Base-by-base conservation (phyloP, 1,140 invertebrate species). In the Euschistus heros region DNA sequence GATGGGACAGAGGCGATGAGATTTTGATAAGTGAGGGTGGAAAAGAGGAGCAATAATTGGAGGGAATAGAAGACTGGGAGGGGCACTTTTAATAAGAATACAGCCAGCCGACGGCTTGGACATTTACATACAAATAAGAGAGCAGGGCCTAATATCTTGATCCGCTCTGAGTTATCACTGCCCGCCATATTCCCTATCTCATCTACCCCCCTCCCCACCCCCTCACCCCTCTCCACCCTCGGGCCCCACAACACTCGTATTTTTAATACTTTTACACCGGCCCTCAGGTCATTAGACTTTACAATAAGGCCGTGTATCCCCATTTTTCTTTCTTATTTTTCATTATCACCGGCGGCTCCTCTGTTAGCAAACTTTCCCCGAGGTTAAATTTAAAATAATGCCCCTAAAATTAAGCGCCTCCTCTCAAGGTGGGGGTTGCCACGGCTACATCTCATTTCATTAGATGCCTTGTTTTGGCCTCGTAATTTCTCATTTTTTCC, bases 361-460 rank as follows among this genome's bases (percentile, higher is more conserved):
- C 24, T 26, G 52, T 14, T 24, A 54, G 61, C 20, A 67, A 63
- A 67, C 44, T 63, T 67, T 67, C n/a, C 60, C 30, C 59, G 66
- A 17, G 61, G 66, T 47, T 62, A 67, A 63, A 67, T 67, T 67
- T 67, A 67, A 67, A 67, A 67, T 67, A 67, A 67, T 62, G 62
- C 66, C 54, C 60, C 59, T 63, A 67, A 67, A 67, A 67, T 67
- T 67, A 67, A 67, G 66, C 59, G 50, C 66, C 22, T 24, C 22
- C 59, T 14, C 65, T 52, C 18, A n/a, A 20, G 50, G 17, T 17
- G 54, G 54, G 47, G 24, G 54, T 22, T 14, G 47, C 6, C n/a
- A 13, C 2, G 22, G 15, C 15, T 26, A 57, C 54, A 57, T 26
- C 54, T 57, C 54, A 57, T 57, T 26, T 26, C 54, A 57, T 57